A percentile compares a stretch with the other conserved stretches of the same genome.
phyloP scores from a whole-genome alignment of 2,797 vertebrate genomes.

The Stomatorhinus walkeri region DNA sequence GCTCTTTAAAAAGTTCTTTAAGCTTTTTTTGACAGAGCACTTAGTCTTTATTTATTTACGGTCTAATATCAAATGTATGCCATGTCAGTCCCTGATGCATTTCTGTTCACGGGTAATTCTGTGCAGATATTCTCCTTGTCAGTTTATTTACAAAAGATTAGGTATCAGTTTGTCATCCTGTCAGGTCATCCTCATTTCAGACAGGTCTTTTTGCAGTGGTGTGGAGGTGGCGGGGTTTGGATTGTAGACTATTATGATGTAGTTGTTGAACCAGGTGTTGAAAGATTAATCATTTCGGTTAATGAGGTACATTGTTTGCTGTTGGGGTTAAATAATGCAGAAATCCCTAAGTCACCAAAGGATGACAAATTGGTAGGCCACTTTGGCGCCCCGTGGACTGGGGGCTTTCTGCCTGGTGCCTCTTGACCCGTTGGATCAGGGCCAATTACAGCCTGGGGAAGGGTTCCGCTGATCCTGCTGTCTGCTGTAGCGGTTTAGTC shows the following conservation, averaged over 20 bases:
- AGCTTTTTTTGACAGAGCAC: not conserved
- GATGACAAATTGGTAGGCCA: not conserved
- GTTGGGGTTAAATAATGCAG: not conserved
- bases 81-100: not conserved
- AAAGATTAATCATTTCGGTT: conserved; percentile 15
- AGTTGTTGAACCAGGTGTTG: not conserved
- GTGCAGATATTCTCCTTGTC: not conserved
- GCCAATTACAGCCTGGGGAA: not conserved
- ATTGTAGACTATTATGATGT: not conserved
- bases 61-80: not conserved
- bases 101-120: not conserved
- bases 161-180: not conserved
- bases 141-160: not conserved
- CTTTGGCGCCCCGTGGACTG: not conserved
- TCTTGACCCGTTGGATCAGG: not conserved
- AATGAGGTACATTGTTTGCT: conserved; percentile 6
- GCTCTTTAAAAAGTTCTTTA: not conserved
- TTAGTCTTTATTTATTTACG: not conserved
- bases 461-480: not conserved
- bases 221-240: not conserved
- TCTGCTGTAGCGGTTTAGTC: not conserved
- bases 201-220: not conserved
- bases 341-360: conserved; percentile 3
- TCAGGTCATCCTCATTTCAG: not conserved
- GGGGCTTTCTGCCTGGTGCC: not conserved